Conservation (phyloP, 37 sponge, comb jelly and placozoan species). For the Aplysina aerophoba region DNA sequence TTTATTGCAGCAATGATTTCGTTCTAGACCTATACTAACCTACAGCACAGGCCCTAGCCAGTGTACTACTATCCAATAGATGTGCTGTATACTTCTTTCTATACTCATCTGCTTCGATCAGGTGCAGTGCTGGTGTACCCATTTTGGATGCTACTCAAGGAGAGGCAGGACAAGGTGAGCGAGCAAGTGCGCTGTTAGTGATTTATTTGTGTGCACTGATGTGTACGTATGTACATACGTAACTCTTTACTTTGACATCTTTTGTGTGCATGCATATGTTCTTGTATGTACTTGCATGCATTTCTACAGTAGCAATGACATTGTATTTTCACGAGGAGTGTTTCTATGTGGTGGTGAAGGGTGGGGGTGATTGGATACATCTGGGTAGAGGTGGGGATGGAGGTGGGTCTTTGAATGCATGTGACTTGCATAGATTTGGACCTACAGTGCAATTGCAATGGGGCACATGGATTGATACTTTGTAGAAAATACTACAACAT, state of each 20-base stretch:
- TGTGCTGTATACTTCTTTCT: too few species aligned
- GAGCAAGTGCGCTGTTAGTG: not conserved
- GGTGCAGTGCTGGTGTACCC: slow-evolving; percentile 12
- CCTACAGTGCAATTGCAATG: too few species aligned
- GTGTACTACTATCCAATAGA: too few species aligned
- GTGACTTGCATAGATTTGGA: not conserved
- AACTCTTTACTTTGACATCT: not conserved
- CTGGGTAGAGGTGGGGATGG: not conserved
- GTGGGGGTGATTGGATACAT: not conserved
- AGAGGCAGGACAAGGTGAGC: slow-evolving; percentile 13
- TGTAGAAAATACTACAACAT: too few species aligned
- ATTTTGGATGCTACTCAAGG: slow-evolving; percentile 11
- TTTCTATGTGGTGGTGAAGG: too few species aligned
- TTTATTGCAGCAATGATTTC: too few species aligned
- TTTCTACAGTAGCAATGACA: not conserved
- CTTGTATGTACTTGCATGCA: not conserved
- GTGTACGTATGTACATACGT: not conserved
- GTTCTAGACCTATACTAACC: too few species aligned
- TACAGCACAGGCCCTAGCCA: too few species aligned
- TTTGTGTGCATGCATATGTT: not conserved
- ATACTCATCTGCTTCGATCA: not conserved
- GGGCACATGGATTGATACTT: too few species aligned
- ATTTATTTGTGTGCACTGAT: not conserved
- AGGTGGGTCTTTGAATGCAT: not conserved
- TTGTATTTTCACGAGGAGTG: too few species aligned